Percentiles rank a stretch among this genome's conserved stretches.
These are phyloP conservation scores for Bolborhynchus lineola DNA, from an alignment of 2,113 vertebrate species.

Conservation along the genomic window DNA sequence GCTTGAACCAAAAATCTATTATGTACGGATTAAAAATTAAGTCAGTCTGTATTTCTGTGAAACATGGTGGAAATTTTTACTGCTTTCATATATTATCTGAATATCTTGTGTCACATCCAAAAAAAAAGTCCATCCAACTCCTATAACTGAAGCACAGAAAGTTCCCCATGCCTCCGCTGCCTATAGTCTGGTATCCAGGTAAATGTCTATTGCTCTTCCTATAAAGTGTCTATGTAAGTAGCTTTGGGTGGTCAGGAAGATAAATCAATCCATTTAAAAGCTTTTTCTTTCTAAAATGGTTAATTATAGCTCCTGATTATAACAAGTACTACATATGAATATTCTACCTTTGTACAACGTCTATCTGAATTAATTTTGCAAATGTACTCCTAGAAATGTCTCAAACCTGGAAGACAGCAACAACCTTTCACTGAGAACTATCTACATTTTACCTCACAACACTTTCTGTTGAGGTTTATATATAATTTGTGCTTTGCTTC, in stretches of 20 bases:
- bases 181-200: background rate
- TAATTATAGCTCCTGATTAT: background rate
- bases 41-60: background rate
- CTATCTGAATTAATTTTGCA: background rate
- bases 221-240: background rate
- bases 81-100: background rate
- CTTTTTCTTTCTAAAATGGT: background rate
- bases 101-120: background rate
- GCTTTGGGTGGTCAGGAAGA: background rate
- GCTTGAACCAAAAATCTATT: background rate
- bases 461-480: background rate
- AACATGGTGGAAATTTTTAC: background rate
- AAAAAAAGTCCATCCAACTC: background rate
- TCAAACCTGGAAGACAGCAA: background rate
- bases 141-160: background rate
- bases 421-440: background rate
- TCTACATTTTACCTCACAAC: background rate
- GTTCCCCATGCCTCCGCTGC: background rate
- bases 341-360: background rate
- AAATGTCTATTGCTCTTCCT: background rate
- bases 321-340: background rate
- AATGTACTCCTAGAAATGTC: background rate
- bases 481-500: background rate
- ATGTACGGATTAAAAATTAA: background rate
- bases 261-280: background rate